phyloP scores from a whole-genome alignment of 1,140 invertebrate genomes.

The Diuraphis noxia region DNA sequence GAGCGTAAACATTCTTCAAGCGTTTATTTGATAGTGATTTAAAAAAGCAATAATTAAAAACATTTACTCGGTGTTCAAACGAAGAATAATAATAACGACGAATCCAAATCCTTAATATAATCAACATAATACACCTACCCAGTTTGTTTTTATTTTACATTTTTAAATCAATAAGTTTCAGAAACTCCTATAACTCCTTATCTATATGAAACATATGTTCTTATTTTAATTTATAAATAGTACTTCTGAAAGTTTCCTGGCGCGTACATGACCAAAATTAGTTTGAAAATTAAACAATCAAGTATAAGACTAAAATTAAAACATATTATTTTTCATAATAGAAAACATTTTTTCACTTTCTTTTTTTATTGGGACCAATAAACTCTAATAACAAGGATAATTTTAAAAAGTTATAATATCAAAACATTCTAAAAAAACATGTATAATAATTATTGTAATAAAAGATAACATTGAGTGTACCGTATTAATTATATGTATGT shows the following conservation, averaged over 20 bases:
- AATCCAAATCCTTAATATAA: neutral
- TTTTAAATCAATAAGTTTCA: neutral
- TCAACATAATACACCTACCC: neutral
- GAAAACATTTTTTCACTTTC: neutral
- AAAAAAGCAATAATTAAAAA: constrained; percentile 45
- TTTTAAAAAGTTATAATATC: constrained; percentile 12
- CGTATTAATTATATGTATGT: neutral
- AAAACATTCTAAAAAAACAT: constrained; percentile 24
- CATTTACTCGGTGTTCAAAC: neutral
- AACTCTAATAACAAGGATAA: constrained; percentile 43
- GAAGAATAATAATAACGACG: neutral
- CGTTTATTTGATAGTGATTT: neutral
- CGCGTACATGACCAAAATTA: constrained; percentile 30
- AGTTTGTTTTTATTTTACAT: neutral
- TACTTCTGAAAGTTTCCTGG: neutral
- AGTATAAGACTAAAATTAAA: constrained; percentile 38
- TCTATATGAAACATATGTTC: neutral
- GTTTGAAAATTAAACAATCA: constrained; percentile 49
- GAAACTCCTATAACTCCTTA: neutral
- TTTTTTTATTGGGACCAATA: constrained; percentile 48
- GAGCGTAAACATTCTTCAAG: neutral
- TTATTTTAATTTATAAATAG: neutral
- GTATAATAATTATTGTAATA: neutral
- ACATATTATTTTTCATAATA: constrained; percentile 23
- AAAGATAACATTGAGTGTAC: neutral